These are phyloP conservation scores for Pedetes capensis DNA, from an alignment of 2,113 vertebrate species.

Conservation along the genomic window DNA sequence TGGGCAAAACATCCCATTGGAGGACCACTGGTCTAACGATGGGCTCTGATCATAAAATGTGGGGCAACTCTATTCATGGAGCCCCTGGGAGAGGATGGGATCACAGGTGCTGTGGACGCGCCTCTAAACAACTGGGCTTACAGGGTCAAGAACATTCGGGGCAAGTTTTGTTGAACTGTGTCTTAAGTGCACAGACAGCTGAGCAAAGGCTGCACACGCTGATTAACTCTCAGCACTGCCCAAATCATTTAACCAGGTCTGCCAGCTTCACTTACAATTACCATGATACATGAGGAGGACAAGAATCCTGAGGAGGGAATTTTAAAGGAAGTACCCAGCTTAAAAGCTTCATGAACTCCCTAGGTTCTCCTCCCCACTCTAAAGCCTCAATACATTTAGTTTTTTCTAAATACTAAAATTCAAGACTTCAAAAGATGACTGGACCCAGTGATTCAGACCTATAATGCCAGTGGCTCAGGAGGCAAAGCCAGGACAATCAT, in stretches of 20 bases:
- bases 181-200: neutral
- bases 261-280: neutral
- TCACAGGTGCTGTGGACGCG: neutral
- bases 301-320: too few species aligned
- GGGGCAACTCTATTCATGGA: neutral
- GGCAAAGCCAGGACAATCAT: too few species aligned
- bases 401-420: constrained; percentile 48
- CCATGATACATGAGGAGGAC: too few species aligned
- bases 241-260: constrained; percentile 1
- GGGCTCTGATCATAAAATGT: neutral
- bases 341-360: constrained; percentile 32
- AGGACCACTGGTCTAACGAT: neutral
- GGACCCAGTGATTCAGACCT: too few species aligned
- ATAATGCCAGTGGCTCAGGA: too few species aligned
- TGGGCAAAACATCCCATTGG: neutral
- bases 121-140: neutral
- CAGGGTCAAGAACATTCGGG: neutral
- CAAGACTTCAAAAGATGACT: constrained; percentile 23
- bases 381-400: neutral
- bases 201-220: constrained; percentile 33
- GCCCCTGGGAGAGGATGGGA: neutral
- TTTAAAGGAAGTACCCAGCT: constrained; percentile 25
- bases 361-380: neutral
- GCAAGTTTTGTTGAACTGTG: neutral
- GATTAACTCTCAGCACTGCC: neutral